Evolutionary conservation across 2,888 invertebrate species (phyloP).

Genomic region (Chelonus formosanus): DNA sequence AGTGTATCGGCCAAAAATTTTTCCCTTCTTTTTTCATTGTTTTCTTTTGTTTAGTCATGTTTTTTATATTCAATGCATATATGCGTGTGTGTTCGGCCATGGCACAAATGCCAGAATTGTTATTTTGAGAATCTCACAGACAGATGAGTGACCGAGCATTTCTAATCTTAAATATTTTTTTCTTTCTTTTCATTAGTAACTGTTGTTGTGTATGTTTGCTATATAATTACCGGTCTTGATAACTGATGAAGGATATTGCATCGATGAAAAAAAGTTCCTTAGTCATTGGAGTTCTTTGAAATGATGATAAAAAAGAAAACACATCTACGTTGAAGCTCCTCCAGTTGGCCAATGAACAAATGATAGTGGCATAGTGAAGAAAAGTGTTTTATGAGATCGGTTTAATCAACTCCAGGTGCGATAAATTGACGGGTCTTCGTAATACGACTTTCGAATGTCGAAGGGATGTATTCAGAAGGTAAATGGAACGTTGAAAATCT

Average conservation of each 20-base stretch:
- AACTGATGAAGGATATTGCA: too few species aligned
- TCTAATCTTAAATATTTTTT: not conserved
- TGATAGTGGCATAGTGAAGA: not conserved
- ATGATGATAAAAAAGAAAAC: too few species aligned
- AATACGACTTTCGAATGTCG: not conserved
- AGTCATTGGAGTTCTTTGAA: too few species aligned
- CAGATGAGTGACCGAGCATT: conserved; percentile 6
- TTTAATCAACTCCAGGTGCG: not conserved
- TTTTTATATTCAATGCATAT: not conserved
- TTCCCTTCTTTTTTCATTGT: conserved; percentile 28
- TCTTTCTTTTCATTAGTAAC: too few species aligned
- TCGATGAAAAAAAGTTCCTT: too few species aligned
- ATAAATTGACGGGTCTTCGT: not conserved
- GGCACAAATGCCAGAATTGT: conserved; percentile 1
- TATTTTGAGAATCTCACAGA: not conserved
- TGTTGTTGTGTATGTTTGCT: too few species aligned
- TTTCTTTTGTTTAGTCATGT: conserved; percentile 1
- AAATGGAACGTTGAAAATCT: conserved; percentile 2
- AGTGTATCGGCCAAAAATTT: conserved; percentile 24
- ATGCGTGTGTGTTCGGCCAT: not conserved
- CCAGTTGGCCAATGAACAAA: not conserved
- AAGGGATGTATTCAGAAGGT: not conserved
- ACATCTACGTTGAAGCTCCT: too few species aligned
- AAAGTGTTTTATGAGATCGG: too few species aligned
- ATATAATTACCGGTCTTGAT: too few species aligned